phyloP scores from a whole-genome alignment of 2,113 vertebrate species.

The Dicentrarchus labrax region DNA sequence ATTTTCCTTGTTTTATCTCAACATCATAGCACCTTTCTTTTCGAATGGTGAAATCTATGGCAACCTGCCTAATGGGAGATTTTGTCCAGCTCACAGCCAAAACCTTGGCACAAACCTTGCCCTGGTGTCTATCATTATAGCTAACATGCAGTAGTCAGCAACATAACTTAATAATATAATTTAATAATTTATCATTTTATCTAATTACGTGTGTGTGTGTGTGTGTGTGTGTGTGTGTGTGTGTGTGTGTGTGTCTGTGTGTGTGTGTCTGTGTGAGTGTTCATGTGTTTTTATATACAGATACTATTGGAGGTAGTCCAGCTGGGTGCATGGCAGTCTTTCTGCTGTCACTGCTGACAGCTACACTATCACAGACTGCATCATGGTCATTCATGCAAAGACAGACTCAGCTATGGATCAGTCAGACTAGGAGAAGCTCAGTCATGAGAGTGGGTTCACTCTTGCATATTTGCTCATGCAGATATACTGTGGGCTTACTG shows the following conservation, averaged over 20 bases:
- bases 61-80: background rate
- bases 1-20: background rate
- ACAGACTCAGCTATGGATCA: slow-evolving; percentile 69
- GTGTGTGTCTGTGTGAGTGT: background rate
- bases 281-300: slow-evolving; percentile 11
- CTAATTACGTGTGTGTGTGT: slow-evolving; percentile 6
- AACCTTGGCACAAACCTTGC: slow-evolving; percentile 2
- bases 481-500: slow-evolving; percentile 21
- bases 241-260: background rate
- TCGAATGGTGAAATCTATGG: background rate
- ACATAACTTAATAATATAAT: slow-evolving; percentile 27
- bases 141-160: slow-evolving; percentile 40
- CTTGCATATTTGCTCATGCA: slow-evolving; percentile 40
- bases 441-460: slow-evolving; percentile 39
- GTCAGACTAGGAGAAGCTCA: slow-evolving; percentile 52
- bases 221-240: background rate
- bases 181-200: background rate
- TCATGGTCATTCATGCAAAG: slow-evolving; percentile 72
- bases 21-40: background rate
- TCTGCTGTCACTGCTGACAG: slow-evolving; percentile 55
- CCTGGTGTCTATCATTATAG: background rate
- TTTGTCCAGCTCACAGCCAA: slow-evolving; percentile 24
- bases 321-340: slow-evolving; percentile 56
- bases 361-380: slow-evolving; percentile 61
- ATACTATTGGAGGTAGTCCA: slow-evolving; percentile 46